Evolutionary conservation across 2,797 vertebrate genomes (phyloP), one percentile per base, ranked within the genome.

Genomic region (Naso thynnoides): DNA sequence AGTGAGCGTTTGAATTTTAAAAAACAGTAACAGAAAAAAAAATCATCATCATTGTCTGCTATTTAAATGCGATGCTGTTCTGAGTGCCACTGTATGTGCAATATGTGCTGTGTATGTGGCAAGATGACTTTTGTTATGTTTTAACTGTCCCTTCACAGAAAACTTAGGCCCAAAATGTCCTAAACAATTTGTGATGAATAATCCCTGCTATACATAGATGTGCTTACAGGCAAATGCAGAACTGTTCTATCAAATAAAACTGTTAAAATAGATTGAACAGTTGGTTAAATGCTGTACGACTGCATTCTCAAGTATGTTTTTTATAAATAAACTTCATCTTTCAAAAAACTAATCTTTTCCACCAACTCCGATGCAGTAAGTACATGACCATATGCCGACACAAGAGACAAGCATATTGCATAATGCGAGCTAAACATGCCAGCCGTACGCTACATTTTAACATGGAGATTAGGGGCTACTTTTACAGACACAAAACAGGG

Each of bases 351-450:
- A 3, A 29, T 38, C 9, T 41, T 6, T 27, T 45, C 50, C 26
- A 2, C 15, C 21, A 16, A 75, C 21, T 66, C 11, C 16, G 33
- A 42, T 3, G 47, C 3, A 41, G 18, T 9, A 29, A 68, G 62
- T 8, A 56, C 29, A 68, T 8, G 14, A 57, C 26, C 63, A 82
- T 54, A 29, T 50, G 49, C 29, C 64, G 55, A 48, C 66, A 83
- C 42, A 59, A 71, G 55, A 83, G 53, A 78, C 42, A 82, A 68
- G 61, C 78, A 64, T 10, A 41, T 58, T 33, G 77, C 56, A 50
- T 29, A 56, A 73, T 64, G 55, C 26, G 41, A 80, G 75, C 52
- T 69, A 27, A 29, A 78, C 76, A 82, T 73, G 68, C 70, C 33
- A 61, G 39, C 45, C 52, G 59, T 68, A 16, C n/a, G 55, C 67